Evolutionary conservation across 1,140 invertebrate genomes (phyloP).

Genomic region (Elysia chlorotica): DNA sequence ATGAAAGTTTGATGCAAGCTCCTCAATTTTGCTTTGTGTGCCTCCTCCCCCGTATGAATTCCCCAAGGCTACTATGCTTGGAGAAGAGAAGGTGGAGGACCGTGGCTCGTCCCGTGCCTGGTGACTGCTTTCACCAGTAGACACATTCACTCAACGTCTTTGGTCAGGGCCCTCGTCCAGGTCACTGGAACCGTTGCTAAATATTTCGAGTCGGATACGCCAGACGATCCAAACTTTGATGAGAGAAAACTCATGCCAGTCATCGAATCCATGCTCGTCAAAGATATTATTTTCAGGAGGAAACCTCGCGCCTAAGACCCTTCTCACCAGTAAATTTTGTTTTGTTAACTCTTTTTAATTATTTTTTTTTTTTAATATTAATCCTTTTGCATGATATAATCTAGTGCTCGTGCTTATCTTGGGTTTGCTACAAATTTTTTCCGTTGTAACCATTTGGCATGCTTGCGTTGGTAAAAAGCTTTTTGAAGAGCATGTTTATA

Average conservation of each 20-base stretch:
- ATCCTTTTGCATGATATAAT: too few species aligned
- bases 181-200: conserved; percentile 82
- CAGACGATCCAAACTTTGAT: conserved; percentile 78
- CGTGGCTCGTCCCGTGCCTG: conserved; percentile 94
- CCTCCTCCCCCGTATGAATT: too few species aligned
- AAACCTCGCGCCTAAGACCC: not conserved
- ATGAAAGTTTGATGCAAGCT: too few species aligned
- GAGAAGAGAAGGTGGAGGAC: conserved; percentile 86
- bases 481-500: too few species aligned
- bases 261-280: conserved; percentile 25
- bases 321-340: too few species aligned
- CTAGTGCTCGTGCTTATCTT: too few species aligned
- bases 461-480: too few species aligned
- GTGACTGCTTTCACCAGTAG: conserved; percentile 74
- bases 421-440: too few species aligned
- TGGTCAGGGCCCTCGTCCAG: conserved; percentile 81
- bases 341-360: too few species aligned
- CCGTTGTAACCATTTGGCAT: too few species aligned
- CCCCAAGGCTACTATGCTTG: conserved; percentile 86
- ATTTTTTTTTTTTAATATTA: too few species aligned
- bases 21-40: too few species aligned
- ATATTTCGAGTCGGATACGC: conserved; percentile 83
- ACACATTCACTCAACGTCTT: conserved; percentile 71
- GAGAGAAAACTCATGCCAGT: conserved; percentile 77
- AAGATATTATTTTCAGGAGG: conserved; percentile 12